These are phyloP conservation scores for Drosophila nannoptera DNA, from an alignment of 1,140 invertebrate genomes.

Conservation along the genomic window DNA sequence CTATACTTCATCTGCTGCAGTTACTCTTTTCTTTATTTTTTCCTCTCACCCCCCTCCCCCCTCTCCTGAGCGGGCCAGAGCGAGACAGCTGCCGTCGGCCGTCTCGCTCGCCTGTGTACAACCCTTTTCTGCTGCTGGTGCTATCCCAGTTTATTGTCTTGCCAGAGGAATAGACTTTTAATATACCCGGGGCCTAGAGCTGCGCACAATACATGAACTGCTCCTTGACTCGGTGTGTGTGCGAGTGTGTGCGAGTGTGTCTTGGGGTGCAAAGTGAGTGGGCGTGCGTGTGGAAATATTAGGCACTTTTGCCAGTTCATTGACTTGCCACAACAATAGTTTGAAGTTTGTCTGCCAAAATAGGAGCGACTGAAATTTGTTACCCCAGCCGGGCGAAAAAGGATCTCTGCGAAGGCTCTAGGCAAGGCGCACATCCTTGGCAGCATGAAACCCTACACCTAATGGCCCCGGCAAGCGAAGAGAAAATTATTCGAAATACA, in stretches of 20 bases:
- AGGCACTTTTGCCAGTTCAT: conserved; percentile 76
- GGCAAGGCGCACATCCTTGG: background rate
- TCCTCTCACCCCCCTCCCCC: too few relatives aligned
- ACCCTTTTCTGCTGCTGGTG: conserved; percentile 30
- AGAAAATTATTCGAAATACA: background rate
- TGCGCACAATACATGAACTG: conserved; percentile 17
- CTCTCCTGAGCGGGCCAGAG: background rate
- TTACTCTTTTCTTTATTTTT: conserved; percentile 16
- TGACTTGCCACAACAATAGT: conserved; percentile 75
- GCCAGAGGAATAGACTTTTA: conserved; percentile 77
- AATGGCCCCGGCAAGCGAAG: background rate
- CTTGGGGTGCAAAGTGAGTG: conserved; percentile 35
- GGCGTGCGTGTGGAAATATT: conserved; percentile 66
- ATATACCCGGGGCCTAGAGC: conserved; percentile 62
- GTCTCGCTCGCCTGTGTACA: too few relatives aligned
- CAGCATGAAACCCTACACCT: conserved; percentile 2
- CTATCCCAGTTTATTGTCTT: conserved; percentile 69
- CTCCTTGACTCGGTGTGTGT: conserved; percentile 8
- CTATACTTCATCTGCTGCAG: conserved; percentile 33
- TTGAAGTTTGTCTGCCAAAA: conserved; percentile 76
- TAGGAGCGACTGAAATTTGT: conserved; percentile 40
- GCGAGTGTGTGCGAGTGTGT: conserved; percentile 10
- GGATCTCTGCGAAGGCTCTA: background rate
- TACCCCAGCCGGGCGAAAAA: conserved; percentile 5
- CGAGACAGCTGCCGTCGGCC: background rate